These are phyloP conservation scores for Ciconia stormi DNA, from an alignment of 2,113 vertebrate species.

Conservation along the genomic window DNA sequence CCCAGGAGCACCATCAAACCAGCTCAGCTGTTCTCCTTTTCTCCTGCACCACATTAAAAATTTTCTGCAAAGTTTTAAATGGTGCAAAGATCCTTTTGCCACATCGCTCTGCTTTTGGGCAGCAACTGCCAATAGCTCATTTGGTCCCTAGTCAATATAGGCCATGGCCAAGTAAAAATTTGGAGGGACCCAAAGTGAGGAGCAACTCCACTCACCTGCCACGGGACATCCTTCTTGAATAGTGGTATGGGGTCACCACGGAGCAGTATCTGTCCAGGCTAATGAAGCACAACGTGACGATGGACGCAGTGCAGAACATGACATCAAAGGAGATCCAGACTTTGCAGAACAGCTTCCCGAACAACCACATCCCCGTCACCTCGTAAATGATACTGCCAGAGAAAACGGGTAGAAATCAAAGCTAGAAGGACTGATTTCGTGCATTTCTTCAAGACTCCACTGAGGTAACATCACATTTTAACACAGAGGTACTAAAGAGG, in stretches of 20 bases:
- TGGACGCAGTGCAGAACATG: constrained; percentile 76
- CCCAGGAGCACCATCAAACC: not conserved
- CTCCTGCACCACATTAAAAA: not conserved
- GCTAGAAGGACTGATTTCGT: not conserved
- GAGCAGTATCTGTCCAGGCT: constrained; percentile 78
- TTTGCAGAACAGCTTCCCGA: constrained; percentile 73
- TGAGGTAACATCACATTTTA: not conserved
- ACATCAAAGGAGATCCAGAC: constrained; percentile 78
- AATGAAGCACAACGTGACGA: constrained; percentile 75
- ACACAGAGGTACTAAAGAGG: not conserved
- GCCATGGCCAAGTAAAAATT: not conserved
- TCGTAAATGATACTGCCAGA: constrained; percentile 70
- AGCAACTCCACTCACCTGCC: constrained; percentile 53
- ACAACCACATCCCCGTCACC: constrained; percentile 75
- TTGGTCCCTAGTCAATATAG: accelerated
- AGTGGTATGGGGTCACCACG: constrained; percentile 69
- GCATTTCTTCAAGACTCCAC: accelerated
- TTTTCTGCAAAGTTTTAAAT: not conserved
- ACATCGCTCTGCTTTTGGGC: not conserved
- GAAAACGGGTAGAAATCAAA: not conserved
- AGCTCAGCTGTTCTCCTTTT: not conserved
- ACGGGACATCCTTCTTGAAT: constrained; percentile 75
- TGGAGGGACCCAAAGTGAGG: not conserved
- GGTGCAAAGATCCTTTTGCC: not conserved
- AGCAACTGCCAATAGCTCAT: not conserved